Evolutionary conservation across 2,888 invertebrate species (phyloP).

Genomic region (Macrophya alboannulata): DNA sequence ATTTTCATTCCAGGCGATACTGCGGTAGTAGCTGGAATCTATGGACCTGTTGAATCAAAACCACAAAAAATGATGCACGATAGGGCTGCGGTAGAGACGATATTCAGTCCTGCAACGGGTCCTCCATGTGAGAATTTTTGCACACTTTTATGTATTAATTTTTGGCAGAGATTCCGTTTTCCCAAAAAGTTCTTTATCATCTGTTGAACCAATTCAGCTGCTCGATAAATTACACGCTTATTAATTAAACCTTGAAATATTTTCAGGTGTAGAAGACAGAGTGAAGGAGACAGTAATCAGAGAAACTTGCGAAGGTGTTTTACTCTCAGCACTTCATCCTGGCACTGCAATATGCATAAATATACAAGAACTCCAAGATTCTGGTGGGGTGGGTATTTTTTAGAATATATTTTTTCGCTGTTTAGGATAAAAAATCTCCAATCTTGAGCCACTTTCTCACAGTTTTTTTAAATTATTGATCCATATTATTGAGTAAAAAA

Average conservation of each 20-base stretch:
- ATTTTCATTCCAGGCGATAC: slow-evolving; percentile 86
- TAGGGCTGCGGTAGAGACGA: slow-evolving; percentile 90
- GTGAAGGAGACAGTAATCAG: slow-evolving; percentile 88
- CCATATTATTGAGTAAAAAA: not conserved
- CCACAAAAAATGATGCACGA: slow-evolving; percentile 89
- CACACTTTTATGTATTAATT: not conserved
- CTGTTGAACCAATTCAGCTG: not conserved
- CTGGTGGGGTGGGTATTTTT: slow-evolving; percentile 87
- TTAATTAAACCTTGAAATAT: not conserved
- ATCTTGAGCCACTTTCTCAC: not conserved
- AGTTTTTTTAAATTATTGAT: not conserved
- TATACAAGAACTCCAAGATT: slow-evolving; percentile 93
- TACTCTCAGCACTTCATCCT: slow-evolving; percentile 89
- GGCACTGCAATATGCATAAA: slow-evolving; percentile 90
- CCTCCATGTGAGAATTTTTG: slow-evolving; percentile 82
- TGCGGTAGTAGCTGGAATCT: slow-evolving; percentile 88
- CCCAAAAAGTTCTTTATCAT: slow-evolving; percentile 47
- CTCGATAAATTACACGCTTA: not conserved
- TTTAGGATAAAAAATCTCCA: not conserved
- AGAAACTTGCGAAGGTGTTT: slow-evolving; percentile 89
- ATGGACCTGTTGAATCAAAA: slow-evolving; percentile 92
- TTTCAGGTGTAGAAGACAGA: slow-evolving; percentile 85
- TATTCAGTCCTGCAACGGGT: slow-evolving; percentile 90
- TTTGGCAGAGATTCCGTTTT: slow-evolving; percentile 43
- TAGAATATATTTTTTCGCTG: slow-evolving; percentile 21